Evolutionary conservation across 2,113 vertebrate genomes (phyloP).

Genomic region (Pelmatolapia mariae): DNA sequence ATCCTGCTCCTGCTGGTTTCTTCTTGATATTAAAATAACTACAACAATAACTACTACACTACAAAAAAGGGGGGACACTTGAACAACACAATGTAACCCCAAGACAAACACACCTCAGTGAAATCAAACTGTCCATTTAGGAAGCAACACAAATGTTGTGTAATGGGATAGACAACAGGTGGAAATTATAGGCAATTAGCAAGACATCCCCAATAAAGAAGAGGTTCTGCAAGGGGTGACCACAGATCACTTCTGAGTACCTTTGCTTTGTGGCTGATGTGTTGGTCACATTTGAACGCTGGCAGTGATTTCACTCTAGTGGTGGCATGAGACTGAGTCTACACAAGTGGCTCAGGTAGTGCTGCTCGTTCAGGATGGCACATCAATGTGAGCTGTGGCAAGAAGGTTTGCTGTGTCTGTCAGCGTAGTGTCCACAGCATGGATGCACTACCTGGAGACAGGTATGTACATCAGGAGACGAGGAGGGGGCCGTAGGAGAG

Average conservation of each 20-base stretch:
- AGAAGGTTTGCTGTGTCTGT: neutral
- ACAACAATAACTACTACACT: too few species aligned
- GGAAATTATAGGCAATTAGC: neutral
- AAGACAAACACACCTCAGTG: accelerated
- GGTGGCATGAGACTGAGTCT: neutral
- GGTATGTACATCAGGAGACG: neutral
- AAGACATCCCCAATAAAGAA: neutral
- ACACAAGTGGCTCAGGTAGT: neutral
- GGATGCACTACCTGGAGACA: neutral
- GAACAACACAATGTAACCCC: neutral
- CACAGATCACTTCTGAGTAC: neutral
- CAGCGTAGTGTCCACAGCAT: neutral
- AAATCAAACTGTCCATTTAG: neutral
- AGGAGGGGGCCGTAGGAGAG: accelerated
- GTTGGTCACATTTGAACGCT: neutral
- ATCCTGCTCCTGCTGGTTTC: neutral
- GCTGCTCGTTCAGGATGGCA: neutral
- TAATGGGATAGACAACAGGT: neutral
- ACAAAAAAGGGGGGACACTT: neutral
- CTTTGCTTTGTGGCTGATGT: neutral
- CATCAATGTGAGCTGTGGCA: neutral
- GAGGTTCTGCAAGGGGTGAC: neutral
- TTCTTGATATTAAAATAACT: neutral
- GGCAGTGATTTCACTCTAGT: neutral
- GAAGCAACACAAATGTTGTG: neutral